Evolutionary conservation across 2,888 invertebrate species (phyloP).

Genomic region (Melolontha melolontha): DNA sequence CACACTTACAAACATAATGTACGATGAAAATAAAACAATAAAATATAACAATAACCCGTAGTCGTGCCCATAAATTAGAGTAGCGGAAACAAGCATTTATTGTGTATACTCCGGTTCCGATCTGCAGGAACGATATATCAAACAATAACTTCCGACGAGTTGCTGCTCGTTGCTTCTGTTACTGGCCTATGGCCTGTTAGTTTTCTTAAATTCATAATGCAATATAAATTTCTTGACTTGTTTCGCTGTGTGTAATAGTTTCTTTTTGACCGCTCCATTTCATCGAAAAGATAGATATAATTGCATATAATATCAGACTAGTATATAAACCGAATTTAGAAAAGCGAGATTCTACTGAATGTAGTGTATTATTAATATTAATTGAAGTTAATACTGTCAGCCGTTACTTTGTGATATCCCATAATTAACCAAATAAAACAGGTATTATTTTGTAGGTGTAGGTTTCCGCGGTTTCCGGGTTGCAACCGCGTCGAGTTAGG

Average conservation of each 20-base stretch:
- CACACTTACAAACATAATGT: constrained; percentile 56
- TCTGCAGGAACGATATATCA: constrained; percentile 51
- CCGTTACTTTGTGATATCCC: too few species aligned
- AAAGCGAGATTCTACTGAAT: too few species aligned
- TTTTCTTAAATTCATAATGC: constrained; percentile 38
- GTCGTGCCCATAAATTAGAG: constrained; percentile 53
- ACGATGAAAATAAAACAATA: constrained; percentile 58
- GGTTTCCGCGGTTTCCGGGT: too few species aligned
- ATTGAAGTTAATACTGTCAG: too few species aligned
- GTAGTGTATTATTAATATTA: too few species aligned
- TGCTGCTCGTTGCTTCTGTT: constrained; percentile 19
- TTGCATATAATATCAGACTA: too few species aligned
- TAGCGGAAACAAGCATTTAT: constrained; percentile 48
- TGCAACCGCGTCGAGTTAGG: too few species aligned
- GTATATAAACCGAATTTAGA: too few species aligned
- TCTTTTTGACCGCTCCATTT: background rate
- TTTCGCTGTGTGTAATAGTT: background rate
- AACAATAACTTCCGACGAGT: constrained; percentile 50
- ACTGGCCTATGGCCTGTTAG: constrained; percentile 7
- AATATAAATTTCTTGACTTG: constrained; percentile 21
- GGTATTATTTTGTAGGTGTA: too few species aligned
- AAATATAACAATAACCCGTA: constrained; percentile 54
- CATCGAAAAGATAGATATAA: too few species aligned
- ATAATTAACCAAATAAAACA: too few species aligned
- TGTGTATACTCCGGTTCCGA: constrained; percentile 51